Evolutionary conservation across 2,797 vertebrate genomes (phyloP).

Genomic region (Neostethus bicornis): DNA sequence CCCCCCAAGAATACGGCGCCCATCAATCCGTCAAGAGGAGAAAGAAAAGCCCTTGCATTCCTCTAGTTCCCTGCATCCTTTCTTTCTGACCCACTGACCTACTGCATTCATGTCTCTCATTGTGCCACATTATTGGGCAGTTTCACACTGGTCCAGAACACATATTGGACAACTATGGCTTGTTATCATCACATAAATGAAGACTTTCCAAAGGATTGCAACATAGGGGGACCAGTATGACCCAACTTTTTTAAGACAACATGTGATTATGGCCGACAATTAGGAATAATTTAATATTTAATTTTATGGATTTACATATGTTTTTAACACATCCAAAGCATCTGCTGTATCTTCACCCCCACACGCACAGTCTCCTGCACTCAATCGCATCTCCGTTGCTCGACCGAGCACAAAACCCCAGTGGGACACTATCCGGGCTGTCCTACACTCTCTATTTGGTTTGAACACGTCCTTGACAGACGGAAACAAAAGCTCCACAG

Average conservation of each 20-base stretch:
- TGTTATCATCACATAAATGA: background rate
- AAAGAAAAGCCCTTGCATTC: slow-evolving; percentile 62
- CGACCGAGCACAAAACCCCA: slow-evolving; percentile 58
- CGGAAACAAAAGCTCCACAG: slow-evolving; percentile 65
- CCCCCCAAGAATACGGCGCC: slow-evolving; percentile 62
- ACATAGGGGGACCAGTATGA: background rate
- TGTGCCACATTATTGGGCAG: slow-evolving; percentile 53
- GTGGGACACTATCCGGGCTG: slow-evolving; percentile 52
- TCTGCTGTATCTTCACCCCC: slow-evolving; percentile 36
- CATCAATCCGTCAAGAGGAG: slow-evolving; percentile 68
- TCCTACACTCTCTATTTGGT: slow-evolving; percentile 51
- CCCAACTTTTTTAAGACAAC: background rate
- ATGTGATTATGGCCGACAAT: slow-evolving; percentile 6
- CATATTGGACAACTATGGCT: slow-evolving; percentile 50
- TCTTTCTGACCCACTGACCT: slow-evolving; percentile 64
- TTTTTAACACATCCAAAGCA: slow-evolving; percentile 39
- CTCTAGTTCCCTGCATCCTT: slow-evolving; percentile 54
- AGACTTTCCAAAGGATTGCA: background rate
- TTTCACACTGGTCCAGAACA: slow-evolving; percentile 52
- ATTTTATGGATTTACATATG: background rate
- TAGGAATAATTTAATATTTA: background rate
- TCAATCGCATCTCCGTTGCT: slow-evolving; percentile 36
- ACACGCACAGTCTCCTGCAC: slow-evolving; percentile 13
- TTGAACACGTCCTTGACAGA: slow-evolving; percentile 57
- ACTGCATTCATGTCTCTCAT: slow-evolving; percentile 53